Evolutionary conservation across 2,888 invertebrate genomes (phyloP).

Genomic region (Agonopterix arenella): DNA sequence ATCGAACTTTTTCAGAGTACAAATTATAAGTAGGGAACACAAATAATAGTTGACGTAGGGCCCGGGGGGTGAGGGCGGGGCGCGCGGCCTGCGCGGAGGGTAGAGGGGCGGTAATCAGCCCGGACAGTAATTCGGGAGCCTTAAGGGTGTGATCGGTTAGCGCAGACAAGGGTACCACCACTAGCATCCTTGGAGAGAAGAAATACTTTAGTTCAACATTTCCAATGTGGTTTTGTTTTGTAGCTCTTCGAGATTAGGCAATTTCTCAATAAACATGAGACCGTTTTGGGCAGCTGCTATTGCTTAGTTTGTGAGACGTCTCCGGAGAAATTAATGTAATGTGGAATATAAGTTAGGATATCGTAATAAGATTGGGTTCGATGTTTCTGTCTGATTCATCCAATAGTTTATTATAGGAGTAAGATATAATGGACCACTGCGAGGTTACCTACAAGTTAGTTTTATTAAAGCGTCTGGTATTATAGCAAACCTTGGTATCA

Average conservation of each 20-base stretch:
- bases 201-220: slow-evolving; percentile 74
- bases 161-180: slow-evolving; percentile 71
- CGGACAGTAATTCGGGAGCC: slow-evolving; percentile 73
- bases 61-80: slow-evolving; percentile 35
- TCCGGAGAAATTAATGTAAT: slow-evolving; percentile 72
- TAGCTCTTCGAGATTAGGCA: slow-evolving; percentile 73
- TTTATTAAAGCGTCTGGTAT: too few species aligned
- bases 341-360: slow-evolving; percentile 59
- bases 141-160: slow-evolving; percentile 74
- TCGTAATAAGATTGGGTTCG: slow-evolving; percentile 58
- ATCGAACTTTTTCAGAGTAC: slow-evolving; percentile 64
- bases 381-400: slow-evolving; percentile 55
- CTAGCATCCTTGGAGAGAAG: slow-evolving; percentile 69
- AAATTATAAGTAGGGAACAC: slow-evolving; percentile 72
- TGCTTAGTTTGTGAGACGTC: slow-evolving; percentile 65
- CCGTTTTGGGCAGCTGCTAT: slow-evolving; percentile 59
- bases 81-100: slow-evolving; percentile 29
- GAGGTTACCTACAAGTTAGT: slow-evolving; percentile 10
- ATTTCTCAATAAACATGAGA: slow-evolving; percentile 72
- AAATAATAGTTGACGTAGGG: slow-evolving; percentile 71
- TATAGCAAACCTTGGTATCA: too few species aligned
- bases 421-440: slow-evolving; percentile 29
- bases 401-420: slow-evolving; percentile 43
- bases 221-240: slow-evolving; percentile 74
- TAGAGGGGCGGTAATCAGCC: slow-evolving; percentile 61